Evolutionary conservation across 2,888 invertebrate genomes (phyloP).

Genomic region (Imbricaverruca yamaguchii): DNA sequence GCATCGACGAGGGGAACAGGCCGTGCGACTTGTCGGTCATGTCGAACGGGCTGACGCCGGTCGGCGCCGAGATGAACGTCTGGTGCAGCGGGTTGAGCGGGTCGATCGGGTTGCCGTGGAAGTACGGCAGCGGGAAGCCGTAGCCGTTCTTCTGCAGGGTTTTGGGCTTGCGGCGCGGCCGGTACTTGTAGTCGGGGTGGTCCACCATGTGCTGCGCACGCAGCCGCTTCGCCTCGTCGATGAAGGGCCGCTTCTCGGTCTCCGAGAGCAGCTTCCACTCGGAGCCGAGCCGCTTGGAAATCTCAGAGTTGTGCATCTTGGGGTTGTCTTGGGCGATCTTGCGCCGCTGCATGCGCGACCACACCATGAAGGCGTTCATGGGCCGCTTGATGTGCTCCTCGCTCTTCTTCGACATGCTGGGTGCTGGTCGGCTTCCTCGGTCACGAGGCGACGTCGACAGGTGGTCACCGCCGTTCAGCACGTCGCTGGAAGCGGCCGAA

Average conservation of each 20-base stretch:
- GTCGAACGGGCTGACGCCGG: constrained; percentile 33
- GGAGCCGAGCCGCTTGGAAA: constrained; percentile 77
- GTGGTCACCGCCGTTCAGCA: too few relatives aligned
- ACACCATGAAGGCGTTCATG: constrained; percentile 94
- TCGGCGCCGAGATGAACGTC: constrained; percentile 34
- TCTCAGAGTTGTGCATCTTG: constrained; percentile 96
- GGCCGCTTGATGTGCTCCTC: constrained; percentile 86
- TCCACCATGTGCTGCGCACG: constrained; percentile 83
- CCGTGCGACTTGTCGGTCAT: constrained; percentile 56
- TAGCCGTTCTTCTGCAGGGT: constrained; percentile 66
- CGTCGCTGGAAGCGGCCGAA: too few relatives aligned
- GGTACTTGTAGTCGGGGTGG: constrained; percentile 84
- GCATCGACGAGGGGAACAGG: constrained; percentile 28
- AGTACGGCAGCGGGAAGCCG: constrained; percentile 82
- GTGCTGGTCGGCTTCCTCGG: constrained; percentile 32
- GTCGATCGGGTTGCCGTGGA: constrained; percentile 34
- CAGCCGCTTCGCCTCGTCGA: constrained; percentile 87
- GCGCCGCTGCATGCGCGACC: constrained; percentile 77
- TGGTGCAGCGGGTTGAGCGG: constrained; percentile 34
- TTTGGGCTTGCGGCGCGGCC: constrained; percentile 54
- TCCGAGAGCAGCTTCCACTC: constrained; percentile 88
- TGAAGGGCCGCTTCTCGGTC: constrained; percentile 82
- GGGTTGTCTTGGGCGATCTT: constrained; percentile 95
- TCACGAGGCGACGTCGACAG: constrained; percentile 1
- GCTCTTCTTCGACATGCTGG: constrained; percentile 49